Conservation (phyloP, 1,140 invertebrate species). For the Hyposmocoma kahamanoa region DNA sequence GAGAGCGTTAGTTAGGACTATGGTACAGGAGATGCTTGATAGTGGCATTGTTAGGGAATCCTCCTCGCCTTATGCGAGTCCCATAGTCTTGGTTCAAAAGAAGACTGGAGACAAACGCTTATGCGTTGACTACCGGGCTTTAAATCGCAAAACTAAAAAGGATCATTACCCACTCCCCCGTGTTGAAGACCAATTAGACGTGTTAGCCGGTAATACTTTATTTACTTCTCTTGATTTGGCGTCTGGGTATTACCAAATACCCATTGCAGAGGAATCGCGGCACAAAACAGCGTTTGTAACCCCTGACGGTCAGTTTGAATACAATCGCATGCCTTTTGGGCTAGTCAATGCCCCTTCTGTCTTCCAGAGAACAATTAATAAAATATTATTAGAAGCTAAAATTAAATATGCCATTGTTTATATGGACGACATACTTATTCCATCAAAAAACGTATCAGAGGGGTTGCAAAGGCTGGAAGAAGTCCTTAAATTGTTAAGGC, state of each 20-base stretch:
- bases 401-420: constrained; percentile 1
- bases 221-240: constrained; percentile 64
- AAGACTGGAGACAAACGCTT: constrained; percentile 10
- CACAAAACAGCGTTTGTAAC: constrained; percentile 45
- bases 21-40: constrained; percentile 35
- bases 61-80: too few species aligned
- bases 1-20: constrained; percentile 20
- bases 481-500: constrained; percentile 17
- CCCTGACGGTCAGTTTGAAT: constrained; percentile 48
- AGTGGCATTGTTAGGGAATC: constrained; percentile 37
- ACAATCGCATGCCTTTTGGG: constrained; percentile 36
- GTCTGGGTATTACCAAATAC: constrained; percentile 22
- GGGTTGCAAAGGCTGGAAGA: constrained; percentile 6
- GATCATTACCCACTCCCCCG: constrained; percentile 8
- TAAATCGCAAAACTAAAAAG: constrained; percentile 9
- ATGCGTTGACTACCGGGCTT: constrained; percentile 11
- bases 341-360: not conserved
- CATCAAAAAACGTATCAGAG: constrained; percentile 2
- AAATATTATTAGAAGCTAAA: constrained; percentile 13
- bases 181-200: constrained; percentile 27
- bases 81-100: not conserved
- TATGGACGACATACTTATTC: constrained; percentile 29
- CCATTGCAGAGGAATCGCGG: constrained; percentile 31
- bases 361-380: constrained; percentile 37
- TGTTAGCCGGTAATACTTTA: constrained; percentile 14